These are phyloP conservation scores for Nomada fucata DNA, from an alignment of 2,888 invertebrate genomes.

Conservation along the genomic window DNA sequence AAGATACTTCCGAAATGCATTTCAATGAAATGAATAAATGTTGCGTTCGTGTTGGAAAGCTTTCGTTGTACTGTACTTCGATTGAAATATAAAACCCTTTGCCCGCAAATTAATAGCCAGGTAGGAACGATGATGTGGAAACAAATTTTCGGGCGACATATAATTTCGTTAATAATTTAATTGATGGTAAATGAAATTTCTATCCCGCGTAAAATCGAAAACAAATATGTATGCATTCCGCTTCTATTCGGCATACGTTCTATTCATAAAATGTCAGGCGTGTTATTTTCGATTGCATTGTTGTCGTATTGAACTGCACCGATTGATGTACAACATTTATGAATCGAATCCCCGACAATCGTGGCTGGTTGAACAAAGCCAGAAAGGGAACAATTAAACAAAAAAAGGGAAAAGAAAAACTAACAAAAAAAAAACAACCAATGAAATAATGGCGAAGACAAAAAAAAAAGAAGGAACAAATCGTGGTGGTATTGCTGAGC, in stretches of 20 bases:
- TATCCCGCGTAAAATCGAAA: background rate
- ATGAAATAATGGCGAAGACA: too few relatives aligned
- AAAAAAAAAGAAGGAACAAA: background rate
- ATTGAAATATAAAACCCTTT: background rate
- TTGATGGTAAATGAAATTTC: background rate
- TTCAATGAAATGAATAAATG: conserved; percentile 6
- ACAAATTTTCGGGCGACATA: background rate
- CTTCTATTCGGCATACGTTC: too few relatives aligned
- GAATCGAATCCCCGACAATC: background rate
- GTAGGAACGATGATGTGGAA: background rate
- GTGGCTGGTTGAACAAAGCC: background rate
- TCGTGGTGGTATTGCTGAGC: conserved; percentile 27
- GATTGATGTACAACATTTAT: conserved; percentile 15
- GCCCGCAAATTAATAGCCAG: background rate
- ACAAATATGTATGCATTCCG: too few relatives aligned
- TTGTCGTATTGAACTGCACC: background rate
- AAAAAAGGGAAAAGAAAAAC: background rate
- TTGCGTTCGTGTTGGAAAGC: background rate
- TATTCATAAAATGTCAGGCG: background rate
- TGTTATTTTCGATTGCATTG: conserved; percentile 14
- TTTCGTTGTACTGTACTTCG: background rate
- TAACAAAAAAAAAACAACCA: too few relatives aligned
- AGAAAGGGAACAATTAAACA: background rate
- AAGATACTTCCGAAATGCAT: background rate
- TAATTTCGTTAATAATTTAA: background rate